Evolutionary conservation across 1,140 invertebrate genomes (phyloP), one percentile per base, ranked within the genome.

Genomic region (Platorchestia sp.): DNA sequence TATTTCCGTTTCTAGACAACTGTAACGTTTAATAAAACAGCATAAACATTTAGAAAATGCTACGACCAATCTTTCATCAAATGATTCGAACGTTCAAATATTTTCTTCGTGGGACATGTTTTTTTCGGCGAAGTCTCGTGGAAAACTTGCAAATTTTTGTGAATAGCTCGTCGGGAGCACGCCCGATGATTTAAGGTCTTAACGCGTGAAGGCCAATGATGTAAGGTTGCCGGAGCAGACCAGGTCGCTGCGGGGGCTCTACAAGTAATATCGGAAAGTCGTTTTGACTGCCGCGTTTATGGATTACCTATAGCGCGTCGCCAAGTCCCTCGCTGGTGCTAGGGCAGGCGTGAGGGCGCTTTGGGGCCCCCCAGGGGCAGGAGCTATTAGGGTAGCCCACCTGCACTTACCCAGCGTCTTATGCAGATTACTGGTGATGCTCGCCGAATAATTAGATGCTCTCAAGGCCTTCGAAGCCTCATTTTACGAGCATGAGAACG

Each of bases 191-290:
- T 93, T 93, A 93, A 93, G 91, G 45, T 44, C 91, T 93, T 93
- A 93, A 93, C 91, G 91, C 91, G 91, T 45, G 91, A 93, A 93
- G 91, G 91, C 91, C 91, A 93, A 93, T 93, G 91, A 93, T 93
- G 91, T 93, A 93, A 93, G 91, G 91, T 93, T 40, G 91, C 45
- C 44, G 47, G 91, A 44, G 40, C 41, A 36, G 44, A 47, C 44
- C 5, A 44, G 40, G 91, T 93, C 91, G 91, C 91, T 16, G 91
- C 91, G 45, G 91, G 91, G 44, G 91, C 91, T 41, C 43, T 45
- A 93, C 91, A 47, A 93, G 91, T 93, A 93, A 93, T 93, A 93
- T 93, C 91, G 91, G 91, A 93, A 93, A 93, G 91, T 93, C 91
- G 91, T 93, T 93, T 93, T 93, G 91, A 93, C 91, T 42, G 43